A percentile compares a stretch with the other conserved stretches of the same genome.
Evolutionary conservation across 2,113 vertebrate species (phyloP).

Genomic region (Oostethus manadensis): DNA sequence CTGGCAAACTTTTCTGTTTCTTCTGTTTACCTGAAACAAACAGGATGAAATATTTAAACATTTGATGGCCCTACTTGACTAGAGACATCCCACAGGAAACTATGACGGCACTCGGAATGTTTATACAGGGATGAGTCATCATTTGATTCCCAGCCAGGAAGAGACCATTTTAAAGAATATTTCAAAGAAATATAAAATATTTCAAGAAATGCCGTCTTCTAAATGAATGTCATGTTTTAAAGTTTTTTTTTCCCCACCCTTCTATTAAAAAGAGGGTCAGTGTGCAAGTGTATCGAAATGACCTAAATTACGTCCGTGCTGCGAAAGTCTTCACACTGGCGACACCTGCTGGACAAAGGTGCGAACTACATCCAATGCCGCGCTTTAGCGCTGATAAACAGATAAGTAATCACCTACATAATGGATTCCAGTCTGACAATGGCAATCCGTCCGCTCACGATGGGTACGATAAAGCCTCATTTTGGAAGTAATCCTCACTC

Average conservation of each 20-base stretch:
- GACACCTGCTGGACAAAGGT: not conserved
- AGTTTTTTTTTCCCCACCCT: no score
- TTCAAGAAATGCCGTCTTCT: no score
- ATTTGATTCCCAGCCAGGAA: not conserved
- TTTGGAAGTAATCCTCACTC: no score
- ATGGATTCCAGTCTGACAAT: no score
- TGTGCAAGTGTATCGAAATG: no score
- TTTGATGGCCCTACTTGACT: not conserved
- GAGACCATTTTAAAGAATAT: not conserved
- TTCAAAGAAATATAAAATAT: no score
- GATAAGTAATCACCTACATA: no score
- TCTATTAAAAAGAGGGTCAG: no score
- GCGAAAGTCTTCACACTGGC: not conserved
- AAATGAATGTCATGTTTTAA: not conserved
- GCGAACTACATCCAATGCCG: not conserved
- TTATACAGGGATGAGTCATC: not conserved
- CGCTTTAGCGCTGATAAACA: no score
- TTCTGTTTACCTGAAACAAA: constrained; percentile 41
- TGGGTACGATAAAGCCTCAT: no score
- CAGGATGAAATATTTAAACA: not conserved
- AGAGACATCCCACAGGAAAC: not conserved
- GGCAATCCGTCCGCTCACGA: no score
- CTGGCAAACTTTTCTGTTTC: constrained; percentile 59
- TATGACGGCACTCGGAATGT: not conserved
- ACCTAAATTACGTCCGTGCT: no score